Base-by-base conservation (phyloP, 23 tunicate genomes). In the Styela plicata region DNA sequence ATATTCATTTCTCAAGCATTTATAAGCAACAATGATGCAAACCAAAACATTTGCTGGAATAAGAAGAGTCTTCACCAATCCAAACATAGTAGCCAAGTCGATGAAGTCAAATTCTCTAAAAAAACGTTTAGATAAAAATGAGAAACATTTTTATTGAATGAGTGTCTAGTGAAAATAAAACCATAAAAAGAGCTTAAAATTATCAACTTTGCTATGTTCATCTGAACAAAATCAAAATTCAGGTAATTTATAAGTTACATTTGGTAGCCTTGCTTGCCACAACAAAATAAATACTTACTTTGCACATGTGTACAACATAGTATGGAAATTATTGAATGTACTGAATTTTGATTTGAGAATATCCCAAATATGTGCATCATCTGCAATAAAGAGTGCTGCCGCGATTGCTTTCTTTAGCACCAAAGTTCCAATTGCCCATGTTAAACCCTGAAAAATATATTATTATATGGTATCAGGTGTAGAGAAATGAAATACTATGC, bases 261-360 rank as follows among this genome's bases (percentile, higher is more conserved):
- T n/a, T n/a, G n/a, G n/a, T n/a, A n/a, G n/a, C n/a, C n/a, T n/a
- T n/a, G n/a, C n/a, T n/a, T n/a, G n/a, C n/a, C 57, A 44, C 57
- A 44, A n/a, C n/a, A n/a, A n/a, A 44, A 66, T 28, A 16, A 33
- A 22, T 66, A 20, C 89, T 66, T 80, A 89, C 96, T 96, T 96
- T 16, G 99, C 99, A 89, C 99, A 96, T 0, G 99, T 96, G 85
- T 96, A 96, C 37, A 96, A 69, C 99, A 91, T 93, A 0, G 99
- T 96, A 74, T 96, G 99, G 69, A 96, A 96, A 67, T 96, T 96
- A 23, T 91, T 84, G 85, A 91, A 96, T n/a, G 84, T 89, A 0
- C 97, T 66, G 70, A 96, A 96, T 52, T 96, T 96, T 2, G 99
- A 93, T 31, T 84, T 81, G 34, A 96, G 88, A 82, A 96, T 96